Evolutionary conservation across 2,888 invertebrate species (phyloP), one percentile per base, ranked within the genome.

Genomic region (Dugesia japonica): DNA sequence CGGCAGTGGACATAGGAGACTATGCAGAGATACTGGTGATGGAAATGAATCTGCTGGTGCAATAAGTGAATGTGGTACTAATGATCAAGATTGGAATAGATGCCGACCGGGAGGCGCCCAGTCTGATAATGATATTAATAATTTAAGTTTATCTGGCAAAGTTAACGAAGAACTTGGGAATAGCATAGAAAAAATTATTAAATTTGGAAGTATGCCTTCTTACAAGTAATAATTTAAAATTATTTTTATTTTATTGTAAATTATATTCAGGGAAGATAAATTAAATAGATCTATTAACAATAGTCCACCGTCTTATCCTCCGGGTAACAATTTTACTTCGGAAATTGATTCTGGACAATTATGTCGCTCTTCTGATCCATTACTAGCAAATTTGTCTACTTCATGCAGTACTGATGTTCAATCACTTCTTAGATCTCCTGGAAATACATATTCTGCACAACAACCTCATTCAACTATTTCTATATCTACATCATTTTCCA

Each of bases 131-230:
- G 72, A 72, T 28, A 72, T 28, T 23, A 31, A 72, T 56, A 56
- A 56, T n/a, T 20, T 23, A 20, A 13, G 4, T 23, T 56, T 56
- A 56, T 20, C 56, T 1, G 56, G 56, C 4, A 56, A 56, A 56
- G 56, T 56, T n/a, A 56, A 56, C 23, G 56, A 56, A 13, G 56
- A 56, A 56, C 56, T 56, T 56, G 56, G 56, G 23, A 56, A 73
- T 27, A 26, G 42, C 9, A 76, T 76, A 13, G 77, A 77, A 23
- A 75, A 31, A 27, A 76, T 76, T 28, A 77, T 77, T 42, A 75
- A 76, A 23, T 77, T 77, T 42, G 77, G 77, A 4, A 38, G 28
- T 17, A 77, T 76, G 77, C 74, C 74, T 9, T 76, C 74, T 38
- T 77, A 77, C 31, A 77, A 72, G 76, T 76, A 28, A 9, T 7